These are phyloP conservation scores for Hemibagrus guttatus DNA, from an alignment of 2,797 vertebrate genomes.

Conservation along the genomic window DNA sequence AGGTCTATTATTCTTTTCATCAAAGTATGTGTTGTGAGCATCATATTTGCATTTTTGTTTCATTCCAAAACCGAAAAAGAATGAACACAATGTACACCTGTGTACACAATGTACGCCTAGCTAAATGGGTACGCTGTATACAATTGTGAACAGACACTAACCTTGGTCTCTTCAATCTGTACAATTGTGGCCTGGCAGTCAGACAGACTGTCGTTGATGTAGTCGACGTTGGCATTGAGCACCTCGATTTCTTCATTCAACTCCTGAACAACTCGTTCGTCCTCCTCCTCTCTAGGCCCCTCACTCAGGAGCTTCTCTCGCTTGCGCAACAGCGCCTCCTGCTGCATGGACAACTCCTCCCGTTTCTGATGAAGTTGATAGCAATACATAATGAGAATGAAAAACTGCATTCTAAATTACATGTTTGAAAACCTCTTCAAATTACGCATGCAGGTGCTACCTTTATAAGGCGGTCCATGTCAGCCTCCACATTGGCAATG, in stretches of 20 bases:
- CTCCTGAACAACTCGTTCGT: constrained; percentile 88
- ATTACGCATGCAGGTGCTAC: constrained; percentile 63
- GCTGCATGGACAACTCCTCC: constrained; percentile 90
- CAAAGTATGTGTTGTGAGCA: not conserved
- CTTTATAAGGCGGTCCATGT: constrained; percentile 97
- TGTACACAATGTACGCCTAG: too few species aligned
- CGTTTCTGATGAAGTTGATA: constrained; percentile 80
- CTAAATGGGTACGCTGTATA: too few species aligned
- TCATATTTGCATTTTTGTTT: not conserved
- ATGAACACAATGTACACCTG: not conserved
- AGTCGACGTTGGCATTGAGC: constrained; percentile 95
- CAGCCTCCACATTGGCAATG: constrained; percentile 88
- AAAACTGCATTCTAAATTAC: not conserved
- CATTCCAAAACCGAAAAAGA: not conserved
- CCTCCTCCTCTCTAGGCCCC: constrained; percentile 76
- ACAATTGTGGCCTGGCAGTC: constrained; percentile 98
- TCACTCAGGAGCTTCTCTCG: constrained; percentile 80
- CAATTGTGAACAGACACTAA: constrained; percentile 50
- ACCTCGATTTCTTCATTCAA: constrained; percentile 93
- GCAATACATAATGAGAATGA: not conserved
- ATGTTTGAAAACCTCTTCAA: not conserved
- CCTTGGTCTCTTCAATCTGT: constrained; percentile 98
- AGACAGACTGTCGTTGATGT: constrained; percentile 93
- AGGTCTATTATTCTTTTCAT: too few species aligned
- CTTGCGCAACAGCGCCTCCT: constrained; percentile 86